These are phyloP conservation scores for Aleadryas rufinucha DNA, from an alignment of 2,113 vertebrate species.

Conservation along the genomic window DNA sequence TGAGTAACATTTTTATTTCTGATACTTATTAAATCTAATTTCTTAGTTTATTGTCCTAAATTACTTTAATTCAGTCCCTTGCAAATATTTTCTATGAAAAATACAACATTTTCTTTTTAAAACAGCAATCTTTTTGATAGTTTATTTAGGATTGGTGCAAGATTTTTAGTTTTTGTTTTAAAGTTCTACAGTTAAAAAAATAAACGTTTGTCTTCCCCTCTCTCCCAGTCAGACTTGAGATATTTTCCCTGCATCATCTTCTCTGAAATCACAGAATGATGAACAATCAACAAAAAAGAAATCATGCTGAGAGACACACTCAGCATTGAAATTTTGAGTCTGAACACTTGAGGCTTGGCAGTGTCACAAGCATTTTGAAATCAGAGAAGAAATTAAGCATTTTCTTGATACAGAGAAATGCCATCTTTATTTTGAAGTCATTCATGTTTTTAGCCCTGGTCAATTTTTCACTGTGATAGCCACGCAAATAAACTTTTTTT, in stretches of 20 bases:
- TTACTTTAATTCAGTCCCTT: background rate
- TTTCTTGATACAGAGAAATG: background rate
- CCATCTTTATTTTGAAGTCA: background rate
- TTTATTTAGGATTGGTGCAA: background rate
- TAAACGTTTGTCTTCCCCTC: background rate
- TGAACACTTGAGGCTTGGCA: background rate
- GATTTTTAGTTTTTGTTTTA: background rate
- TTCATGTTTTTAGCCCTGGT: background rate
- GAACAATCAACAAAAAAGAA: background rate
- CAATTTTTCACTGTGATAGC: background rate
- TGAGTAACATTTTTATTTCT: background rate
- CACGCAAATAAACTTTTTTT: background rate
- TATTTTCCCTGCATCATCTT: background rate
- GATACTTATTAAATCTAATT: background rate
- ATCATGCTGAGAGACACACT: background rate
- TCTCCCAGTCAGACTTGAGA: background rate
- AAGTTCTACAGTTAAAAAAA: background rate
- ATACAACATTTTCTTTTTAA: background rate
- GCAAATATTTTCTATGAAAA: background rate
- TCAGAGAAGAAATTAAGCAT: background rate
- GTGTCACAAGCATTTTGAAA: background rate
- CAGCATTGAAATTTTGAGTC: background rate
- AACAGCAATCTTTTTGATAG: background rate
- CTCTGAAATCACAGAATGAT: background rate
- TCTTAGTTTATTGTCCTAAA: background rate